A percentile compares a stretch with the other conserved stretches of the same genome.
Conservation (phyloP, 2,888 invertebrate species). For the Tridacna gigas region DNA sequence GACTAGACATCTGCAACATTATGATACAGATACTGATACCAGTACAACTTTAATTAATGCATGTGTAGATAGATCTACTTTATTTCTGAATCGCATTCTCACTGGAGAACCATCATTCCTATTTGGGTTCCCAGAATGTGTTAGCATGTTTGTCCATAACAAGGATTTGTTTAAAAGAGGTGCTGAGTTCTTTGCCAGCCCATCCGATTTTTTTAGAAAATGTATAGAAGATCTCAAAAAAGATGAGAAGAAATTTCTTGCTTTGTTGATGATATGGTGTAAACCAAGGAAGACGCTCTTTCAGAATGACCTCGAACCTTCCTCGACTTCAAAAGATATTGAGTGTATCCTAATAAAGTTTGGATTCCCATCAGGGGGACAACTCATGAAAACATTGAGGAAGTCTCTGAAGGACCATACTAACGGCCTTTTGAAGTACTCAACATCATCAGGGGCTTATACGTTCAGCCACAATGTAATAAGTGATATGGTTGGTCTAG, state of each 20-base stretch:
- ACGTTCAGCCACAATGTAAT: constrained; percentile 46
- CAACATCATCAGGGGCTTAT: constrained; percentile 21
- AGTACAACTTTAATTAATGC: background rate
- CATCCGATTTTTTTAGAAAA: constrained; percentile 44
- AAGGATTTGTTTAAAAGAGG: constrained; percentile 37
- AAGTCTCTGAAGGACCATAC: constrained; percentile 39
- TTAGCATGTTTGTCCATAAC: constrained; percentile 45
- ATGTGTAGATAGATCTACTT: constrained; percentile 18
- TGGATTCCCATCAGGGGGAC: constrained; percentile 20
- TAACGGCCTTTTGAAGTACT: constrained; percentile 34
- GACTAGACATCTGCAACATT: constrained; percentile 18
- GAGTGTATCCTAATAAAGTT: constrained; percentile 10
- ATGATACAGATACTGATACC: background rate
- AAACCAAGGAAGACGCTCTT: constrained; percentile 8
- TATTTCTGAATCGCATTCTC: background rate
- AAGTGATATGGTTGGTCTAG: constrained; percentile 53
- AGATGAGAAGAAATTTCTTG: constrained; percentile 48
- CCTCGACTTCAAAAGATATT: constrained; percentile 9
- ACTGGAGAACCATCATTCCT: constrained; percentile 8
- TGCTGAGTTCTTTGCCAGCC: constrained; percentile 25
- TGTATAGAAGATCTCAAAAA: constrained; percentile 40
- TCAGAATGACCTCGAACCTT: constrained; percentile 18
- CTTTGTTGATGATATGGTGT: constrained; percentile 47
- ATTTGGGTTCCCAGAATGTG: constrained; percentile 55
- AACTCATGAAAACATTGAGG: constrained; percentile 12